phyloP scores from a whole-genome alignment of 2,888 invertebrate species.

The Mamestra brassicae region DNA sequence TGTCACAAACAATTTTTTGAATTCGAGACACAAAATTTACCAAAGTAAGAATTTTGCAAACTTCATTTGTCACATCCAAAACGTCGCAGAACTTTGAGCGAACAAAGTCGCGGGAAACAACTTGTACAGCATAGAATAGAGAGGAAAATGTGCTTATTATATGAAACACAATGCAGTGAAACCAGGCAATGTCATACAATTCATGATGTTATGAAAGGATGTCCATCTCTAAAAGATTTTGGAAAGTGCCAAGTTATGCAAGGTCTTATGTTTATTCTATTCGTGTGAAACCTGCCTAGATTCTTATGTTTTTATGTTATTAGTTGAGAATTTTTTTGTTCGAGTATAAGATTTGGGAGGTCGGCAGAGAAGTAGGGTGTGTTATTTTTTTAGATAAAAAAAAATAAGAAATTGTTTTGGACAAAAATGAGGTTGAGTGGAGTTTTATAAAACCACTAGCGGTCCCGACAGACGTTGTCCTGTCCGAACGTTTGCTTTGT shows the following conservation, averaged over 20 bases:
- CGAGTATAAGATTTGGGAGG: neutral
- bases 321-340: neutral
- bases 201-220: constrained; percentile 54
- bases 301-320: constrained; percentile 11
- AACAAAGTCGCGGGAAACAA: neutral
- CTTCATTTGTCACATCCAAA: neutral
- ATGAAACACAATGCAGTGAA: constrained; percentile 47
- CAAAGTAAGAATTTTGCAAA: neutral
- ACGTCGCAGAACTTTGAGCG: too few relatives aligned
- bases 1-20: too few relatives aligned
- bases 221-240: constrained; percentile 36
- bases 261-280: constrained; percentile 52
- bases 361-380: neutral
- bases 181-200: constrained; percentile 32
- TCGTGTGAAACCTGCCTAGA: constrained; percentile 45
- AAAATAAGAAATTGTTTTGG: too few relatives aligned
- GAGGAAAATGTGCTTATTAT: constrained; percentile 24
- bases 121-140: neutral
- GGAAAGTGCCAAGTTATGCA: constrained; percentile 58
- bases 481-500: too few relatives aligned
- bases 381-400: too few relatives aligned
- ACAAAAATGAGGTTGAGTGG: too few relatives aligned
- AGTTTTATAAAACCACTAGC: too few relatives aligned
- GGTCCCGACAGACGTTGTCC: too few relatives aligned
- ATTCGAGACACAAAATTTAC: too few relatives aligned